A percentile compares a stretch with the other conserved stretches of the same genome.
These are phyloP conservation scores for Mungos mungo DNA, from an alignment of 2,113 vertebrate genomes.

Conservation along the genomic window DNA sequence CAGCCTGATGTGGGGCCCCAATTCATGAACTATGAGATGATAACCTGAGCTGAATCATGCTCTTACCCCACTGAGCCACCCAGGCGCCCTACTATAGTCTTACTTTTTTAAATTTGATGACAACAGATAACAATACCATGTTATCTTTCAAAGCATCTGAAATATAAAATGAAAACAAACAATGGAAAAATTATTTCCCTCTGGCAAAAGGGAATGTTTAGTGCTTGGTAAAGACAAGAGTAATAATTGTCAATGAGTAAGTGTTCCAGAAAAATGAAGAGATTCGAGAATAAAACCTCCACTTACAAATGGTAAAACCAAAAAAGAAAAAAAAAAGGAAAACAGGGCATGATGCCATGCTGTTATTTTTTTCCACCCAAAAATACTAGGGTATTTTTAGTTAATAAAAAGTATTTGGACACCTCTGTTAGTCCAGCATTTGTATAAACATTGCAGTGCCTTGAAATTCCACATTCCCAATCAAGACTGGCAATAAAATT, in stretches of 20 bases:
- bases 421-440: neutral
- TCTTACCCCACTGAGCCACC: no score
- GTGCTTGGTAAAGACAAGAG: neutral
- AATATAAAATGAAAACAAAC: neutral
- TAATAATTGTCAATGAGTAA: neutral
- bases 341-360: neutral
- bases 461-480: neutral
- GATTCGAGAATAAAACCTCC: neutral
- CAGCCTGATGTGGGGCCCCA: no score
- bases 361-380: neutral
- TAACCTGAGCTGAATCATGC: no score
- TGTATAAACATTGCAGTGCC: neutral
- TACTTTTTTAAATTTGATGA: neutral
- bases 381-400: neutral
- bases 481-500: neutral
- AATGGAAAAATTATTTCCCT: neutral
- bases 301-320: neutral
- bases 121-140: neutral
- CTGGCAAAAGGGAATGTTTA: neutral
- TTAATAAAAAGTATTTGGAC: neutral
- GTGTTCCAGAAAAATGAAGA: neutral
- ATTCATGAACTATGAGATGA: no score
- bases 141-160: neutral
- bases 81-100: neutral
- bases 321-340: neutral